Evolutionary conservation across 2,113 vertebrate genomes (phyloP), one percentile per base, ranked within the genome.

Genomic region (Thalassoma bifasciatum): DNA sequence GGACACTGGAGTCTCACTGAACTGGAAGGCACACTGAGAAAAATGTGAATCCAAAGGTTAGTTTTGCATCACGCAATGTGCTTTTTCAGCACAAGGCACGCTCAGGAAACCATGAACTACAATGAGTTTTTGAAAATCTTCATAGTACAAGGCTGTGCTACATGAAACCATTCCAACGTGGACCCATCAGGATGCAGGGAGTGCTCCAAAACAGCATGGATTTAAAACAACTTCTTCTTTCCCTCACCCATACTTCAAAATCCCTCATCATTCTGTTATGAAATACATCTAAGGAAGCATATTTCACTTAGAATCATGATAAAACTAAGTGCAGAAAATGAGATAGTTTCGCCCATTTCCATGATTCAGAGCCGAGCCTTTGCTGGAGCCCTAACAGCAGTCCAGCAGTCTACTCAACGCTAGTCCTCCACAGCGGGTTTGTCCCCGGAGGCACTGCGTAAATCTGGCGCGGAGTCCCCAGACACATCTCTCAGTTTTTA

Each of bases 381-480:
- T 21, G 38, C 19, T 40, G 5, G 70, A 64, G 80, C 65, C 60
- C 44, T 26, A 56, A 22, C 50, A 34, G 23, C 65, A 58, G 50
- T 72, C 57, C 53, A 44, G 1, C 40, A 14, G 46, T 44, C 19
- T 57, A 16, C 19, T 63, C 40, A 59, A 40, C 2, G 47, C 37
- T 16, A 17, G 38, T 69, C 66, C 37, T 50, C 14, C 30, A 30
- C 62, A 23, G n/a, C 10, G 53, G 51, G 51, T 74, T 74, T 51
- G 30, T 70, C 71, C 62, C 66, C 23, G 22, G 37, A 72, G 61
- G 16, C 44, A n/a, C 63, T 52, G 80, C 74, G 64, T 63, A 79
- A 81, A 83, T 79, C 36, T 36, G 59, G 26, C 44, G 16, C 66
- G 72, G 68, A 83, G 66, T 66, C 77, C 66, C 46, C 54, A 36